Percentiles rank a stretch among this genome's conserved stretches.
Conservation (phyloP, 2,113 vertebrate species). For the Pipra filicauda region DNA sequence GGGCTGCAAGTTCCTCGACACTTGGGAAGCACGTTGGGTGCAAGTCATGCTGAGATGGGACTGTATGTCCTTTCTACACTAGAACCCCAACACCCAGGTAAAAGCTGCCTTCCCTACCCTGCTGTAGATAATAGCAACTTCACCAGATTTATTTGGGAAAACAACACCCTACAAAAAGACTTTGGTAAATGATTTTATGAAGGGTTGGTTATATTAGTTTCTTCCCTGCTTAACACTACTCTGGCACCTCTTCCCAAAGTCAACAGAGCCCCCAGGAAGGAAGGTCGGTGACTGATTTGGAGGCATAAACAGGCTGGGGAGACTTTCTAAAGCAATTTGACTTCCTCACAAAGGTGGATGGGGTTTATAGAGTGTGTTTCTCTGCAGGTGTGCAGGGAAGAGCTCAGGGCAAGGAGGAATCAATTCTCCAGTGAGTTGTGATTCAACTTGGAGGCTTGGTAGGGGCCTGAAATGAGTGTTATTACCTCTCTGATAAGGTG, state of each 20-base stretch:
- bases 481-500: neutral
- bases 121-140: neutral
- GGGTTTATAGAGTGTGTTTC: neutral
- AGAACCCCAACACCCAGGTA: neutral
- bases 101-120: neutral
- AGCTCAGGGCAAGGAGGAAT: neutral
- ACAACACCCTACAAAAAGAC: neutral
- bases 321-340: neutral
- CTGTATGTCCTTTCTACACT: neutral
- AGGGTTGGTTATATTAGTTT: neutral
- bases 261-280: neutral
- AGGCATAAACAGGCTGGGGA: neutral
- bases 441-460: neutral
- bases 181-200: neutral
- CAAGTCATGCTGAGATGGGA: neutral
- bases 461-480: fast-evolving
- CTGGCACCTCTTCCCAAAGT: neutral
- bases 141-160: neutral
- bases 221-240: neutral
- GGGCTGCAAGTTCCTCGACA: neutral
- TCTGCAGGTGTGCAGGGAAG: neutral
- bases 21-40: neutral
- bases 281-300: neutral
- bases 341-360: neutral
- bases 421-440: neutral